Base-by-base conservation (phyloP, 2,113 vertebrate genomes). In the Donacobius atricapilla region DNA sequence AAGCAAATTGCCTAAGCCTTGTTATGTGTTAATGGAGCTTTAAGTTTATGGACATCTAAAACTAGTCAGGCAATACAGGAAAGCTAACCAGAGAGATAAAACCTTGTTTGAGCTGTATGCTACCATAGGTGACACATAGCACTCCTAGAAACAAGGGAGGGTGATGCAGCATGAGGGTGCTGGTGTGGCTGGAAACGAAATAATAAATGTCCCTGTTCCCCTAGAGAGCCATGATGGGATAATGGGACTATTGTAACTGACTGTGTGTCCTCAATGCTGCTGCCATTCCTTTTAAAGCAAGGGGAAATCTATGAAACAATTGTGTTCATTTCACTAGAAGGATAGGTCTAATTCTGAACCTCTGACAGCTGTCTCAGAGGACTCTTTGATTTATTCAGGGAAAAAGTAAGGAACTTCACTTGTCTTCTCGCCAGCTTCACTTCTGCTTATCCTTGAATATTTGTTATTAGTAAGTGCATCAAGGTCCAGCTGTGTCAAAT, bases 61-160 rank as follows among this genome's bases (percentile, higher is more conserved):
- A 92, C 22, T 8, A 86, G 50, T 21, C 35, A 92, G 50, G 84
- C n/a, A 95, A 79, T 93, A 54, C 17, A 87, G 57, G 87, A 90
- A 96, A 94, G 42, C 51, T 66, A 93, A 45, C 40, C 69, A 71
- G 48, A 86, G 65, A 64, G 68, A 87, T 10, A 53, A 91, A 96
- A 83, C 79, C 39, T 56, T 76, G 30, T 58, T n/a, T 68, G 70
- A 91, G 33, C 51, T 64, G 8, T 19, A 3, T 58, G 56, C 44
- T 84, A 83, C 70, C 72, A 58, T 23, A 89, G 61, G 80, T 87
- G 84, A 86, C 76, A 91, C 50, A 90, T 0, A 80, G 68, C 5
- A 4, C 57, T 96, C 93, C 63, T 81, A 81, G 88, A 91, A 83
- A 93, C 63, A 87, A 88, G 35, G 76, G 71, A 87, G 48, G 44